Base-by-base conservation (phyloP, 1,140 invertebrate species). In the Pomacea maculata region DNA sequence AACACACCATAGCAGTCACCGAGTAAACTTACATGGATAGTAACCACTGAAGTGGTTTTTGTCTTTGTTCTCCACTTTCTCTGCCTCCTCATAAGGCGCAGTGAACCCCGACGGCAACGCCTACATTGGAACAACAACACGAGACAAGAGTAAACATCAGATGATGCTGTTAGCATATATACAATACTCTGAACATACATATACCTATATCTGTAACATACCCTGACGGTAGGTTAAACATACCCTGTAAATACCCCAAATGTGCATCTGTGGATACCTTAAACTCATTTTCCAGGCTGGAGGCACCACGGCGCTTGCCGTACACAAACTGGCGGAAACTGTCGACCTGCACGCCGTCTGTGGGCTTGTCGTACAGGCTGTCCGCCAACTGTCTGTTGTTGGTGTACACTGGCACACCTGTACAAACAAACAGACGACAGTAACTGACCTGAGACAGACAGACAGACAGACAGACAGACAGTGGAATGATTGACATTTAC, bases 211-310 rank as follows among this genome's bases (percentile, higher is more conserved):
- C 34, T 45, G 0, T 45, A 45, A 45, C 34, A 45, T 45, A 45
- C 34, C 34, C 34, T 45, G 34, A 45, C 34, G 5, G 34, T 45
- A 4, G 2, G 3, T 45, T 45, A 45, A 45, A 45, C 34, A 45
- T 45, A 45, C 34, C 34, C 34, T 45, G 34, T 45, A 2, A 6
- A 45, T 45, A 45, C 1, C 34, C 6, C 6, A 17, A 14, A 0
- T 3, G 57, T 17, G 57, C 4, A 61, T 61, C 1, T 61, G 57
- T 14, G 0, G 2, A 15, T 34, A 78, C 77, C 77, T 78, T 78
- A 54, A 78, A 78, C 25, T 78, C 77, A 25, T 78, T 78, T 67
- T 78, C 77, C 45, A 78, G 77, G 67, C 77, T 78, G 67, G 64
- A 55, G 8, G 54, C 77, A 5, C 77, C 77, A 12, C 77, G 65